These are phyloP conservation scores for Drosophila triauraria DNA, from an alignment of 1,140 invertebrate genomes.

Conservation along the genomic window DNA sequence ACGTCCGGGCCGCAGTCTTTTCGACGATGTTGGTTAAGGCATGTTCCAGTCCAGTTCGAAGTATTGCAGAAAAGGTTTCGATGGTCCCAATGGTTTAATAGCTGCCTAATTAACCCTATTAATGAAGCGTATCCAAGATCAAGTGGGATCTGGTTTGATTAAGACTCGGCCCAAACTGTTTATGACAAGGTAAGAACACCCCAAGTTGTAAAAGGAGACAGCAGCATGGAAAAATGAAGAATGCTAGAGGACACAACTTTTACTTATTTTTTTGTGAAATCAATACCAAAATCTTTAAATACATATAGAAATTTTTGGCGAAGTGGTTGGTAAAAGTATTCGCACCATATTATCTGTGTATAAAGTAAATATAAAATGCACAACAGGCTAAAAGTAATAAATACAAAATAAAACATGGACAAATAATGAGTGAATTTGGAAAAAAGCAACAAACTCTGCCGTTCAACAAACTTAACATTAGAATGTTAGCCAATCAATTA, in stretches of 20 bases:
- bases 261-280: too few species aligned
- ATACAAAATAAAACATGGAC: too few species aligned
- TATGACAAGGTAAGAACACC: not conserved
- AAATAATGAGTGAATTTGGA: not conserved
- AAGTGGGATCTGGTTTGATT: slow-evolving; percentile 4
- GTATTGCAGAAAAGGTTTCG: slow-evolving; percentile 27
- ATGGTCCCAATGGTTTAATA: slow-evolving; percentile 3
- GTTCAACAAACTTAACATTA: not conserved
- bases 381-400: too few species aligned
- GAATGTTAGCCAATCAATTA: not conserved
- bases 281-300: too few species aligned
- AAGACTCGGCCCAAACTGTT: not conserved
- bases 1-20: slow-evolving; percentile 48
- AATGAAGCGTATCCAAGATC: slow-evolving; percentile 52
- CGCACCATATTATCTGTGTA: too few species aligned
- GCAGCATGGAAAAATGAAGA: not conserved
- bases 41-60: slow-evolving; percentile 14
- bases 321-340: too few species aligned
- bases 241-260: not conserved
- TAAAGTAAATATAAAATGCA: too few species aligned
- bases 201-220: too few species aligned
- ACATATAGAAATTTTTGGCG: too few species aligned
- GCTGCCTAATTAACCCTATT: slow-evolving; percentile 35
- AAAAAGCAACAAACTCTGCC: not conserved
- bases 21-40: slow-evolving; percentile 33